phyloP scores from a whole-genome alignment of 2,888 invertebrate genomes.

The Lasioglossum pauxillum region DNA sequence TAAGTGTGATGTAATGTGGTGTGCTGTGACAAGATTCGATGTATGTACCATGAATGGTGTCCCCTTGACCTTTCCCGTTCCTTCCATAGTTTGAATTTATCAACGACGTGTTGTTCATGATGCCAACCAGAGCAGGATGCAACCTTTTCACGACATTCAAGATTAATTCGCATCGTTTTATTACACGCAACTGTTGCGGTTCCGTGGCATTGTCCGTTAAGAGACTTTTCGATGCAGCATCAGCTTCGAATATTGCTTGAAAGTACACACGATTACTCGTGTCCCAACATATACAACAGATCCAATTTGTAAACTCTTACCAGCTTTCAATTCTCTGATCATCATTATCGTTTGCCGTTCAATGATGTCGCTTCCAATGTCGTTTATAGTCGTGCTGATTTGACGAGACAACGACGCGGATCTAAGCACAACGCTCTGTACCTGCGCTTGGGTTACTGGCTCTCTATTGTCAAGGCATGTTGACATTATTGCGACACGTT shows the following conservation, averaged over 20 bases:
- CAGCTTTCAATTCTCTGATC: slow-evolving; percentile 81
- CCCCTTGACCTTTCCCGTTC: slow-evolving; percentile 72
- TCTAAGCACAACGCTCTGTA: slow-evolving; percentile 78
- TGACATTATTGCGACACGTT: slow-evolving; percentile 76
- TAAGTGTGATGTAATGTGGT: neutral
- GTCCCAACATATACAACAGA: neutral
- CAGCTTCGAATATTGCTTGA: slow-evolving; percentile 80
- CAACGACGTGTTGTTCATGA: slow-evolving; percentile 78
- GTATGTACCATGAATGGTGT: slow-evolving; percentile 71
- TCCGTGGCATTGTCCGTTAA: slow-evolving; percentile 78
- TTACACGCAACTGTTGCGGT: slow-evolving; percentile 81
- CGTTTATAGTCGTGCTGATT: slow-evolving; percentile 78
- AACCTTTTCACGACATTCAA: slow-evolving; percentile 80
- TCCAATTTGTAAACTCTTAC: slow-evolving; percentile 63
- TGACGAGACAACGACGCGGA: slow-evolving; percentile 79
- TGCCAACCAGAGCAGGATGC: slow-evolving; percentile 76
- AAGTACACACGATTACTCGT: slow-evolving; percentile 7
- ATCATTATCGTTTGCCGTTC: slow-evolving; percentile 80
- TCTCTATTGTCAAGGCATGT: slow-evolving; percentile 79
- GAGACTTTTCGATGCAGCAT: slow-evolving; percentile 79
- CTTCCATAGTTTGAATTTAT: slow-evolving; percentile 71
- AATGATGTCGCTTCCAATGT: slow-evolving; percentile 80
- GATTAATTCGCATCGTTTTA: slow-evolving; percentile 82
- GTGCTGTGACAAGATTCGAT: neutral
- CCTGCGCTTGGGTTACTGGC: slow-evolving; percentile 76